Conservation (phyloP, 1,140 invertebrate species). For the Lysiphlebus fabarum region DNA sequence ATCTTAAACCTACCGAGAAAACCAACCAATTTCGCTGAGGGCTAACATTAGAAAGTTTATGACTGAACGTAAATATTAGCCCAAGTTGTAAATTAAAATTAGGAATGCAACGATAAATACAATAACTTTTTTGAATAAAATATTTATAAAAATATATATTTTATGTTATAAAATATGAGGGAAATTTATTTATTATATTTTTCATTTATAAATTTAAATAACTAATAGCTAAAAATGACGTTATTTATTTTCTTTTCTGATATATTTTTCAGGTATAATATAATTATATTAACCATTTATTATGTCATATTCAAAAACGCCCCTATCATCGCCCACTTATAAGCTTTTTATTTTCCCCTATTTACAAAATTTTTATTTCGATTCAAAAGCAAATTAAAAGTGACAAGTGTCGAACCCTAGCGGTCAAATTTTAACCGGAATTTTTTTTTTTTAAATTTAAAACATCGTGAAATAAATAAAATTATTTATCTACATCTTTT, state of each 20-base stretch:
- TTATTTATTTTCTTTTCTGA: constrained; percentile 31
- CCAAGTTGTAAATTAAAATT: constrained; percentile 32
- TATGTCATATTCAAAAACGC: constrained; percentile 37
- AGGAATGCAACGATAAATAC: constrained; percentile 20
- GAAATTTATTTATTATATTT: constrained; percentile 4
- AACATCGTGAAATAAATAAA: no score
- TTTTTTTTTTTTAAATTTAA: no score
- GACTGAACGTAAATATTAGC: constrained; percentile 14
- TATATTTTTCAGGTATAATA: constrained; percentile 27
- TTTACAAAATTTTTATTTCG: no score
- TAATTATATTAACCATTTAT: constrained; percentile 43
- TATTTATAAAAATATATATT: no score
- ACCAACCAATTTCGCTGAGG: constrained; percentile 28
- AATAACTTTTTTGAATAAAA: no score
- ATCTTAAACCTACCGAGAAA: constrained; percentile 20
- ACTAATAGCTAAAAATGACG: constrained; percentile 32
- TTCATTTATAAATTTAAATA: no score
- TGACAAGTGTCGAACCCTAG: no score
- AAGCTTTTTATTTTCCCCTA: constrained; percentile 28
- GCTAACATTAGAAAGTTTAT: constrained; percentile 32
- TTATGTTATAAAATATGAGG: neutral
- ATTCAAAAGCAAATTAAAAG: no score
- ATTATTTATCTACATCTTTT: no score
- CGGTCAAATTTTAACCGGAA: no score
- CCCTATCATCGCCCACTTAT: constrained; percentile 41